A percentile compares a stretch with the other conserved stretches of the same genome.
These are phyloP conservation scores for Mystacornis crossleyi DNA, from an alignment of 2,113 vertebrate genomes.

Conservation along the genomic window DNA sequence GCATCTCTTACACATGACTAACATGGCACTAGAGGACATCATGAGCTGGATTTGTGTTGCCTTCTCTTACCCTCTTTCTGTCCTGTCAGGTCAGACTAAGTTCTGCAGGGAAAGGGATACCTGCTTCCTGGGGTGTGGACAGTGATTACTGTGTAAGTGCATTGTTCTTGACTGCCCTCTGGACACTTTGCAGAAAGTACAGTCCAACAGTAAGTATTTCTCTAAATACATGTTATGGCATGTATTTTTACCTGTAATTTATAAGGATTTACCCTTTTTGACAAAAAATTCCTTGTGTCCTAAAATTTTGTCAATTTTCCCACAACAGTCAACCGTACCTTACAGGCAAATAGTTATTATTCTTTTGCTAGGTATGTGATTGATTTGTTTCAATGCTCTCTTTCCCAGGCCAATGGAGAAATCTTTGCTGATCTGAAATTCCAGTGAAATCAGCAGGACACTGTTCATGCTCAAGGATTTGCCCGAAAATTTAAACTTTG, in stretches of 20 bases:
- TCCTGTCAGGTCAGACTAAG: not conserved
- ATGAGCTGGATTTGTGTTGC: not conserved
- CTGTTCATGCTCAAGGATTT: not conserved
- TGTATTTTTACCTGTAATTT: not conserved
- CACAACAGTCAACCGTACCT: no score
- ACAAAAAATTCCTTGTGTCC: not conserved
- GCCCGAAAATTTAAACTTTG: not conserved
- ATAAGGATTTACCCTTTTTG: not conserved
- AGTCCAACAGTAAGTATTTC: not conserved
- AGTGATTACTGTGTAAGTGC: not conserved
- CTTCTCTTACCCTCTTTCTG: not conserved
- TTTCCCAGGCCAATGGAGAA: not conserved
- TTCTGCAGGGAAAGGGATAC: not conserved
- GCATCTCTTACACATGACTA: not conserved
- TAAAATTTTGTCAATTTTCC: not conserved
- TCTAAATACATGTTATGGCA: not conserved
- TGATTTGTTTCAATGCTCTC: not conserved
- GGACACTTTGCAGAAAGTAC: not conserved
- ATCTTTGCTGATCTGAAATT: not conserved
- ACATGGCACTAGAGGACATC: not conserved
- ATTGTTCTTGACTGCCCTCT: not conserved
- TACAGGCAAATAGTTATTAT: not conserved
- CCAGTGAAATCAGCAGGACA: fast-evolving
- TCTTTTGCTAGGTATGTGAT: not conserved
- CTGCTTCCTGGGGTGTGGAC: not conserved